Base-by-base conservation (phyloP, 2,888 invertebrate species). In the Drosophila paranaensis region DNA sequence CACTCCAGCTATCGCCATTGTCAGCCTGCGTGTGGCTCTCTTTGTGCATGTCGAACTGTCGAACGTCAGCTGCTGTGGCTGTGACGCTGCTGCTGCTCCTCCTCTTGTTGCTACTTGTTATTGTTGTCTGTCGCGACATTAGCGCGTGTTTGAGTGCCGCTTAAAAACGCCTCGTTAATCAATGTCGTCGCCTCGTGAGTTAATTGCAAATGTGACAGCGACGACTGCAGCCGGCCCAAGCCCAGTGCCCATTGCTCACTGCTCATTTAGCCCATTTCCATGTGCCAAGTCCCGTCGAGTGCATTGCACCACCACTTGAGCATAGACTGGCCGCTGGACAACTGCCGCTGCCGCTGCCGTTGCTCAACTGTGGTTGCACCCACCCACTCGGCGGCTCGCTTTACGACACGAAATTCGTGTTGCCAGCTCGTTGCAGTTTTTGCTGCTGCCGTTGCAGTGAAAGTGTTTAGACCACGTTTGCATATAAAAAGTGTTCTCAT, bases 161-260 rank as follows among this genome's bases (percentile, higher is more conserved):
- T 83, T 78, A 76, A 84, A 82, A 86, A 72, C 55, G 75, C 62
- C 72, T 88, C 81, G 87, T 86, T 90, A 89, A 90, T 89, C 89
- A 90, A 83, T 86, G 84, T 82, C 83, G 77, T 77, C 71, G 61
- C 51, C 56, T 57, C 53, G 65, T 61, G 56, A 74, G 67, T 73
- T 74, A 73, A 73, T 73, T 73, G 72, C 74, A 57, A 73, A 74
- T 67, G 66, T 73, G 57, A 68, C 57, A 58, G 8, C 46, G 33
- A 25, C 51, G 9, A 43, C 53, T 51, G 51, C 71, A 57, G 48
- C 62, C 40, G 71, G 56, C 57, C 51, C 39, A 43, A 51, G 71
- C 62, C 53, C 71, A 71, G 39, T 62, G 53, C 46, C 33, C 70
- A 69, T 33, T 55, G 25, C 43, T 35, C 25, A 16, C 20, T 43